phyloP scores from a whole-genome alignment of 2,888 invertebrate genomes.

The Oscheius sp. region DNA sequence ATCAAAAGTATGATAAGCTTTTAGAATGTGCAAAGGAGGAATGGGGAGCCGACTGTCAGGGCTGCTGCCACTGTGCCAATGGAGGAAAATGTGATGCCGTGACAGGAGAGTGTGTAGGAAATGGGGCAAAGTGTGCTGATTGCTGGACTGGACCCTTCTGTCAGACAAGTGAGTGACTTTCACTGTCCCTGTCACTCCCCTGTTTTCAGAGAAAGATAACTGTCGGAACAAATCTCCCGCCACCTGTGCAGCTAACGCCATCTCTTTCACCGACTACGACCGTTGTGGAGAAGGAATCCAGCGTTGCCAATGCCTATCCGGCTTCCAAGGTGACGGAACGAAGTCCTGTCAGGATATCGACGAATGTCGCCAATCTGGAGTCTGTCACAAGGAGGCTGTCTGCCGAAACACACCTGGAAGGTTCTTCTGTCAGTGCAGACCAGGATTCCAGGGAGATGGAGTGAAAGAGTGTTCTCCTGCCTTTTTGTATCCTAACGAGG shows the following conservation, averaged over 20 bases:
- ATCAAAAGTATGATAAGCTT: slow-evolving; percentile 18
- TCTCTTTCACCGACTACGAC: slow-evolving; percentile 70
- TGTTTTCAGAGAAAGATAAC: slow-evolving; percentile 26
- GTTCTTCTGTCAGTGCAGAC: slow-evolving; percentile 70
- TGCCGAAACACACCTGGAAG: slow-evolving; percentile 73
- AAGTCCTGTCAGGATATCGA: slow-evolving; percentile 68
- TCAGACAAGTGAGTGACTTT: slow-evolving; percentile 58
- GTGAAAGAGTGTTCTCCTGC: slow-evolving; percentile 62
- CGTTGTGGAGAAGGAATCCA: slow-evolving; percentile 70
- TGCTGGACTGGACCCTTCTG: slow-evolving; percentile 70
- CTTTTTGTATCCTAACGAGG: slow-evolving; percentile 65
- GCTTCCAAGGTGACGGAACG: slow-evolving; percentile 71
- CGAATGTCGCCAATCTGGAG: slow-evolving; percentile 62
- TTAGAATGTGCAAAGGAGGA: slow-evolving; percentile 69
- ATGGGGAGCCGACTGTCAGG: slow-evolving; percentile 72
- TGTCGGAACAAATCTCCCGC: not conserved
- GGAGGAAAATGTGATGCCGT: slow-evolving; percentile 63
- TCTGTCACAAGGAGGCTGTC: slow-evolving; percentile 67
- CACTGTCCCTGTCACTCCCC: not conserved
- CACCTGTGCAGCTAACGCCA: slow-evolving; percentile 70
- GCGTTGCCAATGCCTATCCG: slow-evolving; percentile 70
- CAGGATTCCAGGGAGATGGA: slow-evolving; percentile 60
- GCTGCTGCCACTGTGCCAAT: slow-evolving; percentile 72
- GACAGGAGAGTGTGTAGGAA: slow-evolving; percentile 64
- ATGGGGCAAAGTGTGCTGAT: slow-evolving; percentile 55